Evolutionary conservation across 2,888 invertebrate species (phyloP).

Genomic region (Strigamia maritima): DNA sequence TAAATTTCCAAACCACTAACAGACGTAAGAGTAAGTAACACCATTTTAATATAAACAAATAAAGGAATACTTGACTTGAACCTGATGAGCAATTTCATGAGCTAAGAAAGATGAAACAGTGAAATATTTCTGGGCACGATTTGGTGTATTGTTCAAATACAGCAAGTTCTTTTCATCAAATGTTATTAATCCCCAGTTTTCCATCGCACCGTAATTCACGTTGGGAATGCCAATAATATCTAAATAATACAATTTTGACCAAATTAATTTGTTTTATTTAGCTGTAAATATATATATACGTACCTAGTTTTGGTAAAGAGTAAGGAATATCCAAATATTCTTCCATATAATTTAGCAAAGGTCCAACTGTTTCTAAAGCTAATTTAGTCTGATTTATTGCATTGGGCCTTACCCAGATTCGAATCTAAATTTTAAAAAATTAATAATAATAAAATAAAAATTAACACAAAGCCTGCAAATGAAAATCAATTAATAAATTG

Average conservation of each 20-base stretch:
- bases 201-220: constrained; percentile 65
- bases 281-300: too few relatives aligned
- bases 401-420: not conserved
- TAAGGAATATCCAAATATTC: not conserved
- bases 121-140: constrained; percentile 61
- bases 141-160: constrained; percentile 64
- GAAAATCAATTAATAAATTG: too few relatives aligned
- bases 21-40: not conserved
- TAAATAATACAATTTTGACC: constrained; percentile 48
- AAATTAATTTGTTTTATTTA: too few relatives aligned
- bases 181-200: constrained; percentile 80
- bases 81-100: constrained; percentile 74
- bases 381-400: not conserved
- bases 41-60: not conserved
- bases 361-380: not conserved
- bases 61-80: constrained; percentile 47
- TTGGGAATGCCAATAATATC: constrained; percentile 71
- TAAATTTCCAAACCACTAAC: constrained; percentile 67
- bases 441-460: too few relatives aligned
- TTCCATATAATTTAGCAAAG: not conserved
- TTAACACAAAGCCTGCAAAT: too few relatives aligned
- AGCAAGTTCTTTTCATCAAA: constrained; percentile 67
- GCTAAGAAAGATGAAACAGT: constrained; percentile 65
- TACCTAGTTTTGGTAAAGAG: not conserved
- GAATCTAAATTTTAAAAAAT: not conserved